Evolutionary conservation across 2,113 vertebrate genomes (phyloP), one percentile per base, ranked within the genome.

Genomic region (Lontra canadensis): DNA sequence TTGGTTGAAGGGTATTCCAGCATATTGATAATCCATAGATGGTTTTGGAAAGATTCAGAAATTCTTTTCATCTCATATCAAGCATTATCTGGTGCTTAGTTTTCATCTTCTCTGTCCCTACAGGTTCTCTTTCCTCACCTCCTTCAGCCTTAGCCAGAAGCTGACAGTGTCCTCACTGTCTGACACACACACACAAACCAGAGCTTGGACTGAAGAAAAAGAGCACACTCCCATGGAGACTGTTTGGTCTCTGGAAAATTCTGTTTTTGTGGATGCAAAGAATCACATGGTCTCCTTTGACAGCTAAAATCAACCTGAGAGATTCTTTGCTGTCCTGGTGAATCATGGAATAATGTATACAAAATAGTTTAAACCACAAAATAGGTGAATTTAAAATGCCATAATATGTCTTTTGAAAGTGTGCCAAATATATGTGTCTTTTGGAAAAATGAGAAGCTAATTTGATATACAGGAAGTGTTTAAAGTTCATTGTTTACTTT

Each of bases 351-450:
- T 92, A 88, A 47, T 71, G 4, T 29, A 42, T 44, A 67, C 44
- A 81, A 92, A 65, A 80, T 78, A 78, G 79, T 89, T 84, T 59
- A 67, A 95, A 47, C 44, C 42, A 36, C 1, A 65, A 97, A 95
- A 49, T 26, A 81, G 65, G 25, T 86, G 36, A 86, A 39, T 65
- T 97, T 20, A 84, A 89, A 79, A 39, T 63, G 23, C 7, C 76
- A 57, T 61, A 25, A 11, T 84, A 83, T 84, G 55, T 65, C 71
- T 92, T 73, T 26, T 59, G 31, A 61, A 92, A 93, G 73, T 74
- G 11, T 79, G 52, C 93, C 14, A 73, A 80, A 73, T 80, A 4
- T 42, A 34, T 67, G 31, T 39, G 11, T 59, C 34, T 85, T 90
- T 65, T 93, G 52, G 79, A 71, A 89, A 82, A 85, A 86, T 21